Evolutionary conservation across 2,113 vertebrate species (phyloP).

Genomic region (Carassius auratus): DNA sequence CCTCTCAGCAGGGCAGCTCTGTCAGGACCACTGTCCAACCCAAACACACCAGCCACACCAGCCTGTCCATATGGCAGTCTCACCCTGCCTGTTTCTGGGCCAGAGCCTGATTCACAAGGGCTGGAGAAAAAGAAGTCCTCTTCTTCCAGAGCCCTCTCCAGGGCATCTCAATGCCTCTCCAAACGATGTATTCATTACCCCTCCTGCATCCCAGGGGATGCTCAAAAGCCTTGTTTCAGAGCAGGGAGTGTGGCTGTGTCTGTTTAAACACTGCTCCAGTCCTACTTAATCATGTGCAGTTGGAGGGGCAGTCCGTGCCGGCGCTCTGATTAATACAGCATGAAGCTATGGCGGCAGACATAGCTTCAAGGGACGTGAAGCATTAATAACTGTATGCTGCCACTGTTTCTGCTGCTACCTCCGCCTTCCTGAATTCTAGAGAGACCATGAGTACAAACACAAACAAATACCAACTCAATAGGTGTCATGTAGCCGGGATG

Average conservation of each 20-base stretch:
- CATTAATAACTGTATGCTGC: slow-evolving; percentile 53
- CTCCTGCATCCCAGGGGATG: slow-evolving; percentile 44
- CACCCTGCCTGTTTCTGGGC: slow-evolving; percentile 48
- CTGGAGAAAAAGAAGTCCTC: slow-evolving; percentile 31
- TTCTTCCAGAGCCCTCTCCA: slow-evolving; percentile 48
- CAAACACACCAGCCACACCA: slow-evolving; percentile 58
- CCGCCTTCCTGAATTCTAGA: slow-evolving; percentile 25
- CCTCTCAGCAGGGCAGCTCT: slow-evolving; percentile 55
- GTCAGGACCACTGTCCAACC: slow-evolving; percentile 60
- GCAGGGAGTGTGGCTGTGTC: slow-evolving; percentile 33
- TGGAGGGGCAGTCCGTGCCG: slow-evolving; percentile 45
- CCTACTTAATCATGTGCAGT: slow-evolving; percentile 55
- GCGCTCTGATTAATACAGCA: slow-evolving; percentile 51
- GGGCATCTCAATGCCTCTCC: slow-evolving; percentile 44
- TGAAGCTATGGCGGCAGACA: slow-evolving; percentile 47
- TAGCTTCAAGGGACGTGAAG: slow-evolving; percentile 48
- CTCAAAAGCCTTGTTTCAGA: slow-evolving; percentile 53
- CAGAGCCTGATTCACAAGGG: slow-evolving; percentile 32
- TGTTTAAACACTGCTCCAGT: slow-evolving; percentile 56
- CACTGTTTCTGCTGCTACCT: slow-evolving; percentile 44
- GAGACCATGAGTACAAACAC: slow-evolving; percentile 24
- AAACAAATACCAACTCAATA: not conserved
- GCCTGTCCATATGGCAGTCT: slow-evolving; percentile 61
- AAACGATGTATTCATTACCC: slow-evolving; percentile 59
- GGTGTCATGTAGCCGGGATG: not conserved